Conservation (phyloP, 2,888 invertebrate genomes). For the Thyatira batis region DNA sequence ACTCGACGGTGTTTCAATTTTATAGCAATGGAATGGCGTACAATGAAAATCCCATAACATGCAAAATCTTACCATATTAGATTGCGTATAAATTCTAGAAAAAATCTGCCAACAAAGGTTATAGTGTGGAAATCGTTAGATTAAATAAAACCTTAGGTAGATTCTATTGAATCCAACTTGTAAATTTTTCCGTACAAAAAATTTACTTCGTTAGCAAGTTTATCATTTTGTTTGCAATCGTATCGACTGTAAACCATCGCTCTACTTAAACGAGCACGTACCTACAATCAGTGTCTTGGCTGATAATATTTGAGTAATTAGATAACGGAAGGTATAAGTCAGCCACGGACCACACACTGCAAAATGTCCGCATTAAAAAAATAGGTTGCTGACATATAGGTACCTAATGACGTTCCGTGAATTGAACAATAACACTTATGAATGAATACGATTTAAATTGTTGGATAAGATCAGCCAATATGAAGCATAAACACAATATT, state of each 20-base stretch:
- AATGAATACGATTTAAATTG: too few relatives aligned
- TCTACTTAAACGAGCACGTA: constrained; percentile 11
- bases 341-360: constrained; percentile 17
- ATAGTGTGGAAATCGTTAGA: constrained; percentile 19
- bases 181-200: neutral
- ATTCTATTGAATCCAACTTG: neutral
- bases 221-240: neutral
- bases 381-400: too few relatives aligned
- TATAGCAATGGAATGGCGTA: constrained; percentile 38
- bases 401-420: too few relatives aligned
- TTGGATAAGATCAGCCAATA: too few relatives aligned
- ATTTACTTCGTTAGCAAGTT: constrained; percentile 3
- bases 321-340: constrained; percentile 10
- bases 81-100: too few relatives aligned
- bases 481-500: too few relatives aligned
- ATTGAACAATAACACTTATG: too few relatives aligned
- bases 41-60: too few relatives aligned
- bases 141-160: neutral
- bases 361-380: too few relatives aligned
- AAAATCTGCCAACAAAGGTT: too few relatives aligned
- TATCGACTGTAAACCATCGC: neutral
- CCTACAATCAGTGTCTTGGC: constrained; percentile 2
- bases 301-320: constrained; percentile 24
- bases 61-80: too few relatives aligned
- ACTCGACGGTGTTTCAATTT: constrained; percentile 36